Evolutionary conservation across 2,888 invertebrate species (phyloP), one percentile per base, ranked within the genome.

Genomic region (Tiliacea citrago): DNA sequence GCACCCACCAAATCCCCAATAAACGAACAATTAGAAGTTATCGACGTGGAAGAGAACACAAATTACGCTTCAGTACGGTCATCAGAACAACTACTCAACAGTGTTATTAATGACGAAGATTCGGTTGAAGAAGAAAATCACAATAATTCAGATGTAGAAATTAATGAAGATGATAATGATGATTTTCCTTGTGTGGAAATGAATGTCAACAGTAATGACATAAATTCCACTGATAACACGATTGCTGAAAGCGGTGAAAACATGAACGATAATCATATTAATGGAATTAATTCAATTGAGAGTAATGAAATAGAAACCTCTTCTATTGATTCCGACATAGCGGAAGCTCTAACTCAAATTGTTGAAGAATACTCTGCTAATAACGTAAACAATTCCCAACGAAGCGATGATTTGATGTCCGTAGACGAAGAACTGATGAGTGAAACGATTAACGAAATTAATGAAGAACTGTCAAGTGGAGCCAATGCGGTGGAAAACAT

Each of bases 301-400:
- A 69, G 68, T 12, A 55, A 81, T 35, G 62, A 79, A n/a, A 69
- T 80, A 58, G 77, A 80, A 79, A 77, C 78, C 9, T 81, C 73
- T 51, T 82, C 81, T 68, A 85, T 79, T 55, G 84, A 88, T 86
- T 91, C 90, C 12, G 93, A 94, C 81, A 89, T 93, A 73, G 94
- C 94, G 51, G 93, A 94, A 79, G 95, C 94, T 16, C 72, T 91
- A 45, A 96, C 96, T 24, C 96, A 96, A 91, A 85, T 95, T 9
- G 88, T 96, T 66, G 92, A 92, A 84, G 92, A 94, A 80, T 90
- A 82, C 83, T 89, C 90, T n/a, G 62, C 80, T 29, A 83, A 88
- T 68, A 87, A 88, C 69, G 68, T 81, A 45, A 81, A 77, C 39
- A 78, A 73, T 81, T 76, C 81, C 63, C 85, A 82, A 74, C 73